Percentiles rank a stretch among this genome's conserved stretches.
phyloP scores from a whole-genome alignment of 2,888 invertebrate genomes.

The Cephus spinipes region DNA sequence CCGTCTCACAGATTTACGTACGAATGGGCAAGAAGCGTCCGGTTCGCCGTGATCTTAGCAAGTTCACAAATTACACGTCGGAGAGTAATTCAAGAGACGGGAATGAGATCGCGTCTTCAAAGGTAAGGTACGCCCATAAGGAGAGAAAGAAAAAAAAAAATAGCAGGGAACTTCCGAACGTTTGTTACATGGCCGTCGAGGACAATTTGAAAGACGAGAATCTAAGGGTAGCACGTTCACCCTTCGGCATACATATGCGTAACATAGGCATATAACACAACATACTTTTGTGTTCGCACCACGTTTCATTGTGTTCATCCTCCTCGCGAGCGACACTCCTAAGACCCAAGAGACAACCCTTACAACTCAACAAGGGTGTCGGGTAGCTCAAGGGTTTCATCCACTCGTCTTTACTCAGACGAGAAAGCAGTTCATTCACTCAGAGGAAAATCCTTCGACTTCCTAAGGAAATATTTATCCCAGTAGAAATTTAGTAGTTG shows the following conservation, averaged over 20 bases:
- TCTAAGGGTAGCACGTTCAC: not conserved
- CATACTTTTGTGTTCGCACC: conserved; percentile 6
- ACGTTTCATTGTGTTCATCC: conserved; percentile 35
- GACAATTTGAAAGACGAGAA: not conserved
- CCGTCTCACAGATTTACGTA: conserved; percentile 1
- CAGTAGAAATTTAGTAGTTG: not conserved
- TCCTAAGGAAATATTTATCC: not conserved
- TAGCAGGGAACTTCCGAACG: conserved; percentile 10
- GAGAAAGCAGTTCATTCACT: not conserved
- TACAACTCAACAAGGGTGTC: conserved; percentile 48
- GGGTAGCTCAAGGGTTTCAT: conserved; percentile 54
- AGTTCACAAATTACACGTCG: not conserved
- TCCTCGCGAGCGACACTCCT: conserved; percentile 35
- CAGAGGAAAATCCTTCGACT: not conserved
- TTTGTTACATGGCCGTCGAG: conserved; percentile 2
- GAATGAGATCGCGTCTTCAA: not conserved
- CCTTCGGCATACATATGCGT: not conserved
- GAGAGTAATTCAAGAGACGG: not conserved
- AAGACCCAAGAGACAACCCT: conserved; percentile 35
- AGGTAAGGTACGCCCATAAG: not conserved
- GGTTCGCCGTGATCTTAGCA: not conserved
- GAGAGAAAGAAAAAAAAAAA: not conserved
- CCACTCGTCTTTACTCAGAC: conserved; percentile 3
- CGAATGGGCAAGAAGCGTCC: not conserved
- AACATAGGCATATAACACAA: not conserved